Base-by-base conservation (phyloP, 1,140 invertebrate species). In the Pogonomyrmex californicus region DNA sequence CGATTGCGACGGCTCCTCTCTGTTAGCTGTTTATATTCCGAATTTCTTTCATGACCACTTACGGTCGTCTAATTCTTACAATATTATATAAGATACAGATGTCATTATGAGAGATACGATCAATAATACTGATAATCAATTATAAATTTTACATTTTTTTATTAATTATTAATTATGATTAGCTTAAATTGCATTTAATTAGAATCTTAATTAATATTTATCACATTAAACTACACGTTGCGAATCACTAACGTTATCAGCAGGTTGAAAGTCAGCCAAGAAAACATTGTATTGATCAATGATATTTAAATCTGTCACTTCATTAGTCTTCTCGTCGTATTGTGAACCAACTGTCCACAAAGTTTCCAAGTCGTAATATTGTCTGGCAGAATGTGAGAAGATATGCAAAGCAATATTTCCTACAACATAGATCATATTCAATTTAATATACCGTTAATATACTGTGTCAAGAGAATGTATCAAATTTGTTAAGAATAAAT, bases 401-500 rank as follows among this genome's bases (percentile, higher is more conserved):
- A 99, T 96, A 92, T 99, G 98, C n/a, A 99, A 92, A 2, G 97
- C 97, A 88, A 99, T 99, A 93, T 99, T 99, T 75, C 97, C 97
- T 98, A 92, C 47, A 96, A 95, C 62, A 91, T 90, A 87, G 88
- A 90, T 47, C 38, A 23, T 36, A 81, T 85, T 47, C 7, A 88
- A 83, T 76, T 78, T 76, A 70, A 10, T 54, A 54, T 54, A 54
- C n/a, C n/a, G n/a, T n/a, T n/a, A n/a, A n/a, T n/a, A n/a, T n/a
- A n/a, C n/a, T n/a, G n/a, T n/a, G n/a, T n/a, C n/a, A n/a, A n/a
- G n/a, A n/a, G n/a, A n/a, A n/a, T n/a, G n/a, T n/a, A n/a, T n/a
- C n/a, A n/a, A n/a, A n/a, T n/a, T n/a, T n/a, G n/a, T n/a, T n/a
- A n/a, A n/a, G n/a, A n/a, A n/a, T n/a, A n/a, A n/a, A n/a, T n/a